phyloP scores from a whole-genome alignment of 1,140 invertebrate species.

The Hylyphantes graminicola region DNA sequence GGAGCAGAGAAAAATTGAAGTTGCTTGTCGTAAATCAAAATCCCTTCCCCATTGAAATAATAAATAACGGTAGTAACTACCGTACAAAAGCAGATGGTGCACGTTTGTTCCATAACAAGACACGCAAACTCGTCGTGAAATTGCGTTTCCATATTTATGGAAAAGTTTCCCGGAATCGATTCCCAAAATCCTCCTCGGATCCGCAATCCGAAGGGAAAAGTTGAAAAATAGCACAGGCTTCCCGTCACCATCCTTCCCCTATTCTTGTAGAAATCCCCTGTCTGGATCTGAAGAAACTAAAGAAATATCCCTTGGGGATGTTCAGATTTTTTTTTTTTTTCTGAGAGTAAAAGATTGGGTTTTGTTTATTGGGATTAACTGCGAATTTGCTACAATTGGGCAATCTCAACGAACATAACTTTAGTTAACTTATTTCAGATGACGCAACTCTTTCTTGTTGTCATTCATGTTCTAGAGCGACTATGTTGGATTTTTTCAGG shows the following conservation, averaged over 20 bases:
- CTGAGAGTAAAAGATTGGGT: too few relatives aligned
- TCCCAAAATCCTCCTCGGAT: not conserved
- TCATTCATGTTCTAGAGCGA: too few relatives aligned
- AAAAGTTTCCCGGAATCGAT: slow-evolving; percentile 36
- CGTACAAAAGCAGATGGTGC: not conserved
- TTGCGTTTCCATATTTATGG: slow-evolving; percentile 52
- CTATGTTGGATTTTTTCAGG: too few relatives aligned
- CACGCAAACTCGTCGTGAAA: slow-evolving; percentile 44
- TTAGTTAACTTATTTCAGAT: too few relatives aligned
- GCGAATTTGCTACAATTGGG: too few relatives aligned
- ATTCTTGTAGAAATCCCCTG: too few relatives aligned
- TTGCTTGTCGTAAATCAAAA: slow-evolving; percentile 28
- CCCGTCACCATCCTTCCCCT: not conserved
- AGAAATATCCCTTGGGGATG: too few relatives aligned
- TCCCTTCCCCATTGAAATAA: slow-evolving; percentile 3
- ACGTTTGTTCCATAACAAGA: slow-evolving; percentile 5
- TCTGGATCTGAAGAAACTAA: too few relatives aligned
- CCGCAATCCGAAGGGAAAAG: not conserved
- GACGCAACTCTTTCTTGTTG: too few relatives aligned
- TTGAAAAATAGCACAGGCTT: slow-evolving; percentile 36
- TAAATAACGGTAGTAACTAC: slow-evolving; percentile 37
- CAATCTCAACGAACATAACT: too few relatives aligned
- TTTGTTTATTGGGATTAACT: too few relatives aligned
- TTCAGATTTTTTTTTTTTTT: too few relatives aligned
- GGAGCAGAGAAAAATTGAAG: slow-evolving; percentile 25